These are phyloP conservation scores for Raja brachyura DNA, from an alignment of 2,113 vertebrate species.

Conservation along the genomic window DNA sequence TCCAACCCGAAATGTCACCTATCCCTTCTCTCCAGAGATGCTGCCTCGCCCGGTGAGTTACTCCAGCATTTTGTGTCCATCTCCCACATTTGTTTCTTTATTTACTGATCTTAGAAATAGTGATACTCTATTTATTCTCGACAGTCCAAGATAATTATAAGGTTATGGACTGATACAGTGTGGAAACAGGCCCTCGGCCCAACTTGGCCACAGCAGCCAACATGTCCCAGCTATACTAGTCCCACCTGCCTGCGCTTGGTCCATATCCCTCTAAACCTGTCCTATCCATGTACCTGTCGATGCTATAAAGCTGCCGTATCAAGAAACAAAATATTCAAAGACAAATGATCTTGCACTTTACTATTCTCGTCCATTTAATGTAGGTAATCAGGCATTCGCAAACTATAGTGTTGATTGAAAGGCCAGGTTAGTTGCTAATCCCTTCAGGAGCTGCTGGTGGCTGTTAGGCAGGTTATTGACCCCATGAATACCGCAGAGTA, in stretches of 20 bases:
- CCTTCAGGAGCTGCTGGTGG: slow-evolving; percentile 42
- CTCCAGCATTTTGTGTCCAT: too few species aligned
- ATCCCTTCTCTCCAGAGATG: too few species aligned
- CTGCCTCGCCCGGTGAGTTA: too few species aligned
- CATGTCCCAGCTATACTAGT: too few species aligned
- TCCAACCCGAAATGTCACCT: too few species aligned
- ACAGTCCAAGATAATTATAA: background rate
- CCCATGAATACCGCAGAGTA: slow-evolving; percentile 13
- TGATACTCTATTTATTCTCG: background rate
- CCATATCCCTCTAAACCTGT: too few species aligned
- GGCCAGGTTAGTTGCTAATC: slow-evolving; percentile 40
- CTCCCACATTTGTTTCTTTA: background rate
- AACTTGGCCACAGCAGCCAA: too few species aligned
- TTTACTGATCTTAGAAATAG: slow-evolving; percentile 4
- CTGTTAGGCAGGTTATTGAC: slow-evolving; percentile 47
- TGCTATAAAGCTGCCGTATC: background rate
- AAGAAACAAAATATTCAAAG: background rate
- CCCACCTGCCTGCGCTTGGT: too few species aligned
- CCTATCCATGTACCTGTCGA: too few species aligned
- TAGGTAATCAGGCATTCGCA: slow-evolving; percentile 38
- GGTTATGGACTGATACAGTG: too few species aligned
- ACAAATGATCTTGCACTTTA: slow-evolving; percentile 1
- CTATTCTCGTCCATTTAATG: background rate
- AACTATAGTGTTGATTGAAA: slow-evolving; percentile 49
- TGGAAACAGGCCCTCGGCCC: too few species aligned